Conservation (phyloP, 2,888 invertebrate species). For the Cheilosia scutellata region DNA sequence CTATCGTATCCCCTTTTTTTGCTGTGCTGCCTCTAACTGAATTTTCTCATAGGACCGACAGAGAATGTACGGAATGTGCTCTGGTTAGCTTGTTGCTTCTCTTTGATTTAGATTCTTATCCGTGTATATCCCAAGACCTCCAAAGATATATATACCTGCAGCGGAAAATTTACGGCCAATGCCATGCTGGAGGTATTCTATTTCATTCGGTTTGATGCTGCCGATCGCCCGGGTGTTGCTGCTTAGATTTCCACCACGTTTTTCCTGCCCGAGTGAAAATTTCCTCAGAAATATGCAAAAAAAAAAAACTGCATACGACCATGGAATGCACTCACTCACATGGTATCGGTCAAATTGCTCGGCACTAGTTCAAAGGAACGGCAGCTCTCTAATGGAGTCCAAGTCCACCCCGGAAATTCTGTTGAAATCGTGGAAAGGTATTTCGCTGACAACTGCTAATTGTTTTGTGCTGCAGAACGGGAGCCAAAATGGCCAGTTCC, state of each 20-base stretch:
- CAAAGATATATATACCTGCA: conserved; percentile 19
- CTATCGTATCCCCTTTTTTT: conserved; percentile 47
- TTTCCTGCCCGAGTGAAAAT: conserved; percentile 49
- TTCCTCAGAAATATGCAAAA: conserved; percentile 69
- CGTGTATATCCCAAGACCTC: conserved; percentile 54
- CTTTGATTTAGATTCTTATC: conserved; percentile 74
- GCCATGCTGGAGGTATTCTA: conserved; percentile 68
- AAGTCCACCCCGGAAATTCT: conserved; percentile 60
- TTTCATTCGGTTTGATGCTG: conserved; percentile 71
- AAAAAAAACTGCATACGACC: conserved; percentile 14
- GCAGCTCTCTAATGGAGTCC: conserved; percentile 42
- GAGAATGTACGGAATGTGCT: conserved; percentile 69
- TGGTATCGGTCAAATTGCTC: conserved; percentile 73
- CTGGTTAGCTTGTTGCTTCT: conserved; percentile 59
- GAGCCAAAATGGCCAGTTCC: background rate
- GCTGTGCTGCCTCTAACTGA: conserved; percentile 10
- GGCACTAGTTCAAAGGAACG: conserved; percentile 60
- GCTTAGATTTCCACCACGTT: conserved; percentile 20
- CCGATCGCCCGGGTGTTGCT: conserved; percentile 51
- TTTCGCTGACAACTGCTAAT: conserved; percentile 69
- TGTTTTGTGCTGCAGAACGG: conserved; percentile 35
- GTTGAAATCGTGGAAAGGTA: conserved; percentile 19
- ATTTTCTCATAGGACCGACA: conserved; percentile 29
- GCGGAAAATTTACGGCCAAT: conserved; percentile 69
- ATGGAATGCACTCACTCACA: conserved; percentile 65